Evolutionary conservation across 1,140 invertebrate species (phyloP).

Genomic region (Periplaneta americana): DNA sequence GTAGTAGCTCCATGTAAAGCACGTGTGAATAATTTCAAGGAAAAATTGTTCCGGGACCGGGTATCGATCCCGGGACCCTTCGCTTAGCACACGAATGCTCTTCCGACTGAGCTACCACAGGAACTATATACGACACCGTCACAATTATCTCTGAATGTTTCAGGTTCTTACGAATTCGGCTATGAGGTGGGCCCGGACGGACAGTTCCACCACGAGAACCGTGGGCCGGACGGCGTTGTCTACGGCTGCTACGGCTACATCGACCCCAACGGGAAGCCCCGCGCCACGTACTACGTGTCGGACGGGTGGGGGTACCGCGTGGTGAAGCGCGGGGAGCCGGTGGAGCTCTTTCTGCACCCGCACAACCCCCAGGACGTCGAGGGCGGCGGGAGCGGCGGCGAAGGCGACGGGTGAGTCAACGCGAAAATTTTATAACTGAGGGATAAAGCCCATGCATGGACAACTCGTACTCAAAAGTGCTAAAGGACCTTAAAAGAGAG

Average conservation of each 20-base stretch:
- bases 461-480: no score
- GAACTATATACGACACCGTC: no score
- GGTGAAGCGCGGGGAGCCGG: slow-evolving; percentile 56
- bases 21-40: no score
- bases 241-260: slow-evolving; percentile 75
- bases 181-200: slow-evolving; percentile 65
- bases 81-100: no score
- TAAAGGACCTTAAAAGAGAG: no score
- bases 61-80: no score
- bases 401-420: not conserved
- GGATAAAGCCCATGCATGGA: no score
- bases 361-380: slow-evolving; percentile 25
- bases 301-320: slow-evolving; percentile 71
- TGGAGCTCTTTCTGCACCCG: slow-evolving; percentile 57
- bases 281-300: slow-evolving; percentile 68
- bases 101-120: no score
- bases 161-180: slow-evolving; percentile 64
- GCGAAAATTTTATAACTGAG: no score
- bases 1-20: no score
- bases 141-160: not conserved
- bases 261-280: slow-evolving; percentile 55
- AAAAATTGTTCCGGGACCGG: no score
- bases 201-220: slow-evolving; percentile 71
- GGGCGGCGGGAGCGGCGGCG: not conserved
- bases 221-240: slow-evolving; percentile 64